Conservation (phyloP, 2,113 vertebrate species). For the Passer montanus region DNA sequence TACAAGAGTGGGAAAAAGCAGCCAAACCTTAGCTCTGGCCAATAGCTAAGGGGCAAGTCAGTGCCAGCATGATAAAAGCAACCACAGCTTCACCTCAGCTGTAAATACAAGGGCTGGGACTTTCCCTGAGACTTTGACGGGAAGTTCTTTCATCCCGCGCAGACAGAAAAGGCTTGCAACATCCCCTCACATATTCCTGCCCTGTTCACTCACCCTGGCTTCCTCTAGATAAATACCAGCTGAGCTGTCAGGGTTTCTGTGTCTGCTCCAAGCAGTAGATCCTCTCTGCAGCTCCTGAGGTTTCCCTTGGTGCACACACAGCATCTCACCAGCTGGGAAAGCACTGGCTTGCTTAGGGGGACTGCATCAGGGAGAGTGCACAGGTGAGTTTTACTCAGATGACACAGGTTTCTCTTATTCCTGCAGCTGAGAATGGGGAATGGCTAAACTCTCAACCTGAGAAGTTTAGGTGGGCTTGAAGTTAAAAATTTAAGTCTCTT, state of each 20-base stretch:
- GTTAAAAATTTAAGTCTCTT: not conserved
- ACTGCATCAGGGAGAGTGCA: not conserved
- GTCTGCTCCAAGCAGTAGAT: not conserved
- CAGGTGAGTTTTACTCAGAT: conserved; percentile 40
- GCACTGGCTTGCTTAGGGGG: not conserved
- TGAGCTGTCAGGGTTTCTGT: not conserved
- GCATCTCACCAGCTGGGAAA: not conserved
- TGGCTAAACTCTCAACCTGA: not conserved
- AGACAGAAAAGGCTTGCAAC: conserved; percentile 40
- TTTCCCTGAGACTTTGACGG: conserved; percentile 35
- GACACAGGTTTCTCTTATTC: not conserved
- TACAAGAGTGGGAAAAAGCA: not conserved
- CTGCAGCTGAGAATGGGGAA: not conserved
- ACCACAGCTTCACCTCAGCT: conserved; percentile 9
- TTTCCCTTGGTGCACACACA: not conserved
- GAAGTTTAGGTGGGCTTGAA: not conserved
- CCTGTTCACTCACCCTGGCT: not conserved
- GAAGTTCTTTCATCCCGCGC: not conserved
- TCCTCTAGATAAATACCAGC: conserved; percentile 21
- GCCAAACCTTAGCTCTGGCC: not conserved
- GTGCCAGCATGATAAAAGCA: conserved; percentile 8
- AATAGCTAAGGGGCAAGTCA: not conserved
- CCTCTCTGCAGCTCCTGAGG: not conserved
- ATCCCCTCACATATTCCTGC: not conserved
- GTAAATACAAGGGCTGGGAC: conserved; percentile 25